Evolutionary conservation across 2,888 invertebrate species (phyloP), one percentile per base, ranked within the genome.

Genomic region (Apodemia mormo): DNA sequence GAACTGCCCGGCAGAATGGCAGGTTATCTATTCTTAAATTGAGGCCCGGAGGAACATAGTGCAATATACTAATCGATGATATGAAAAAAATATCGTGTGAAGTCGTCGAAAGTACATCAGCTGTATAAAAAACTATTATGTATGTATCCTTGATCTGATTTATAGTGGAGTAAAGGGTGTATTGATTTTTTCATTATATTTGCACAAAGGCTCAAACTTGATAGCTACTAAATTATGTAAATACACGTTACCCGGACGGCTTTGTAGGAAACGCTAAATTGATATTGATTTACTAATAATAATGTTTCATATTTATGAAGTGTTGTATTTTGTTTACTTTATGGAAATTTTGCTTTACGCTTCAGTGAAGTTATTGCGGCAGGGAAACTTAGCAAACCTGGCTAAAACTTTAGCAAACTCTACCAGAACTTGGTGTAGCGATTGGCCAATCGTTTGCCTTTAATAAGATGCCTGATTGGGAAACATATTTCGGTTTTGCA

Each of bases 151-250:
- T 61, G 58, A 61, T 61, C 58, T 33, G 58, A 61, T 61, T 61
- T 61, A 33, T 61, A 61, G 58, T 61, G 56, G 56, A 22, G 49
- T 56, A 33, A 29, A 61, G 58, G 30, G 10, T 61, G 58, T 61
- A 61, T 61, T 61, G 58, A 61, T 61, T 61, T 33, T 33, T 61
- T 61, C 33, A 61, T 61, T 61, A 61, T 61, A 61, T 61, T 61
- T 61, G 58, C 58, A 61, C 58, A 61, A 33, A 61, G 58, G 58
- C 58, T 61, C 33, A 33, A 30, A 33, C 58, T 33, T 33, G 58
- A 33, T 30, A 33, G 58, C 58, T 33, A 33, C 58, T 61, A 61
- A 61, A 61, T 61, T 61, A 61, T 61, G 58, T 61, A 61, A 61
- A 61, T 61, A 61, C 10, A 61, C 58, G 12, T 61, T 61, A 61